Conservation (phyloP, 1,140 invertebrate species). For the Brachionus asplanchnoidis region DNA sequence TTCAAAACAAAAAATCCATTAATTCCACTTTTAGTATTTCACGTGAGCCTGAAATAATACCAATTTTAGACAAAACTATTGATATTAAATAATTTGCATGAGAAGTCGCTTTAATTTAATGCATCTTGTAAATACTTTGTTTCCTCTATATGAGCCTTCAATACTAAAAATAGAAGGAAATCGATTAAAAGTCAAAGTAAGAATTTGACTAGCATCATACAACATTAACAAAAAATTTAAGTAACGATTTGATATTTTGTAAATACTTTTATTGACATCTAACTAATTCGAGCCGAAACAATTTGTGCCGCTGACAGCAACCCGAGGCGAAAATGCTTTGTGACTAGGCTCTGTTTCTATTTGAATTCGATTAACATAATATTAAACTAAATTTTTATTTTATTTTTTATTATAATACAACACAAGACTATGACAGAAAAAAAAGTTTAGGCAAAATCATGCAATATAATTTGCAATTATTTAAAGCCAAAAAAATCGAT, state of each 20-base stretch:
- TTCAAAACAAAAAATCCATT: neutral
- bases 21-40: neutral
- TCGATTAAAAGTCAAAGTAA: neutral
- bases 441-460: neutral
- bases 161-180: neutral
- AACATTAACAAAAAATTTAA: too few relatives aligned
- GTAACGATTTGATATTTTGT: neutral
- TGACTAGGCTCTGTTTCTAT: neutral
- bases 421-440: neutral
- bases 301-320: neutral
- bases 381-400: neutral
- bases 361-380: conserved; percentile 33
- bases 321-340: neutral
- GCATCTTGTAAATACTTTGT: neutral
- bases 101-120: neutral
- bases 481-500: conserved; percentile 2
- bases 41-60: neutral
- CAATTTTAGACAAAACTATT: neutral
- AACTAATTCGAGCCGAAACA: neutral
- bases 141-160: neutral
- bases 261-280: neutral
- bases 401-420: conserved; percentile 24
- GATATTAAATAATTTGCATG: neutral
- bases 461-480: conserved; percentile 4
- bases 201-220: too few relatives aligned